These are phyloP conservation scores for Pseudoatta argentina DNA, from an alignment of 1,140 invertebrate species.

Conservation along the genomic window DNA sequence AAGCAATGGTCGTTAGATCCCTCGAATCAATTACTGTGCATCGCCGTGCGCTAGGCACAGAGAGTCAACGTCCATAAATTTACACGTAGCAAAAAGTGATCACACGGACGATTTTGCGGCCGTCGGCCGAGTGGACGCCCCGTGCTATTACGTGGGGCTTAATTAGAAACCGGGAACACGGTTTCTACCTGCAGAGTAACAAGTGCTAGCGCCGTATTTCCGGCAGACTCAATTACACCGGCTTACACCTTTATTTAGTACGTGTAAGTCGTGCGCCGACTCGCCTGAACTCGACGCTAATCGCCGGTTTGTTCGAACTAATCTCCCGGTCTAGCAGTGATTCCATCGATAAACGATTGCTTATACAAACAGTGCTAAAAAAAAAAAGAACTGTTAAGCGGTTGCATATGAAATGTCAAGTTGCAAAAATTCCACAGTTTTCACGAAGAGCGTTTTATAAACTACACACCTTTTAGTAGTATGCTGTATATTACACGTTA, in stretches of 20 bases:
- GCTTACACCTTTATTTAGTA: constrained; percentile 64
- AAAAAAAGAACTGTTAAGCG: constrained; percentile 1
- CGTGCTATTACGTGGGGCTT: constrained; percentile 52
- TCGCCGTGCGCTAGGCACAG: constrained; percentile 4
- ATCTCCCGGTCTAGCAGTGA: constrained; percentile 14
- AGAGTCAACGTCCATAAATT: constrained; percentile 60
- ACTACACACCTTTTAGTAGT: background rate
- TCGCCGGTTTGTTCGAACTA: constrained; percentile 52
- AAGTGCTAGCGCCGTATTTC: constrained; percentile 59
- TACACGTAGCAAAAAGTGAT: constrained; percentile 46
- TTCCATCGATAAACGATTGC: constrained; percentile 19
- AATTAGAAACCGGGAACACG: constrained; percentile 59
- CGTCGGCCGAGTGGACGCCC: constrained; percentile 14
- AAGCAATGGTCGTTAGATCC: constrained; percentile 39
- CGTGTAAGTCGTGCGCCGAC: constrained; percentile 43
- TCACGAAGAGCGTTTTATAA: background rate
- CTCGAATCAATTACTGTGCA: constrained; percentile 41
- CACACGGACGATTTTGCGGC: constrained; percentile 47
- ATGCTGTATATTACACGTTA: no score
- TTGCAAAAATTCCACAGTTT: background rate
- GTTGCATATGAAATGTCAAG: background rate
- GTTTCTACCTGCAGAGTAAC: constrained; percentile 53
- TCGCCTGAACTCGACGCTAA: constrained; percentile 26
- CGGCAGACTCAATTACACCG: constrained; percentile 56
- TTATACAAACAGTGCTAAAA: background rate